phyloP scores from a whole-genome alignment of 2,797 vertebrate species.

The Rhodeus uyekii region DNA sequence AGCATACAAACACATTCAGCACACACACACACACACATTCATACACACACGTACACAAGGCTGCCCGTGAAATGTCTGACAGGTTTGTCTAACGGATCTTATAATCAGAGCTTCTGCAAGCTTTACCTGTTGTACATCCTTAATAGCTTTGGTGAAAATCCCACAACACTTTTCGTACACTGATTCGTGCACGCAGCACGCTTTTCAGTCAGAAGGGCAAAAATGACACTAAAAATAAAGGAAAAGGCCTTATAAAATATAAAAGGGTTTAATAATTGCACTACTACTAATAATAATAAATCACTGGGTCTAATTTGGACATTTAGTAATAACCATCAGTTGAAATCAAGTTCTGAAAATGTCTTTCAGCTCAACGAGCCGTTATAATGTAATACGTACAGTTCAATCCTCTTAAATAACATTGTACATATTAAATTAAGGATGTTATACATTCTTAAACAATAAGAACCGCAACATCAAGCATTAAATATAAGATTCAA shows the following conservation, averaged over 20 bases:
- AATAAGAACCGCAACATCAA: slow-evolving; percentile 27
- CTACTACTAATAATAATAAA: background rate
- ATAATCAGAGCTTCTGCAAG: slow-evolving; percentile 61
- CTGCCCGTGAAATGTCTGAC: slow-evolving; percentile 35
- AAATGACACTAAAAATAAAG: background rate
- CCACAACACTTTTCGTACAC: background rate
- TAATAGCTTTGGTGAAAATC: slow-evolving; percentile 75
- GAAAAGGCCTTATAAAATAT: background rate
- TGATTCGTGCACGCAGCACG: background rate
- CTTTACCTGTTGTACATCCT: slow-evolving; percentile 65
- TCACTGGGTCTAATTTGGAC: slow-evolving; percentile 12
- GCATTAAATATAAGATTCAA: slow-evolving; percentile 18
- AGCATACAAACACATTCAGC: slow-evolving; percentile 25
- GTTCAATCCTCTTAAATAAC: slow-evolving; percentile 14
- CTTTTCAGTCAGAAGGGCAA: slow-evolving; percentile 10
- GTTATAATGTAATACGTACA: background rate
- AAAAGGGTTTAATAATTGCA: slow-evolving; percentile 16
- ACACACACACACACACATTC: background rate
- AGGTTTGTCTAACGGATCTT: background rate
- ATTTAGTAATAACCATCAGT: background rate
- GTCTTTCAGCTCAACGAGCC: background rate
- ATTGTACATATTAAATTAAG: slow-evolving; percentile 21
- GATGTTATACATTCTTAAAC: slow-evolving; percentile 36
- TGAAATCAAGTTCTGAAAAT: background rate
- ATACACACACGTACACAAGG: slow-evolving; percentile 38